These are phyloP conservation scores for Aphidoletes aphidimyza DNA, from an alignment of 2,888 invertebrate genomes.

Conservation along the genomic window DNA sequence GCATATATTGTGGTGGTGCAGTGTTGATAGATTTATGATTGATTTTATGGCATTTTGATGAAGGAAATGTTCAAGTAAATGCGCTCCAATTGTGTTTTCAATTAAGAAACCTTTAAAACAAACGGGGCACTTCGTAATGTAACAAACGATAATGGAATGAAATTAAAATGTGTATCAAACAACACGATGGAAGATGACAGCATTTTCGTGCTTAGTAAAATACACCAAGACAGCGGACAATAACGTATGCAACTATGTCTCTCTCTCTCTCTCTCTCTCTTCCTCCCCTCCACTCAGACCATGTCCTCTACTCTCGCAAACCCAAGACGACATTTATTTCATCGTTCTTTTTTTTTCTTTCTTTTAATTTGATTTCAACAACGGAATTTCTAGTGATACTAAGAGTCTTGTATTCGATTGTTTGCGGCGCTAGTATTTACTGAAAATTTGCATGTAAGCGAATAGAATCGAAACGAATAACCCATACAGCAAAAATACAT, in stretches of 20 bases:
- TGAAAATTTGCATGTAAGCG: background rate
- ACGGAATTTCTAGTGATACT: background rate
- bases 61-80: background rate
- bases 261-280: too few relatives aligned
- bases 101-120: background rate
- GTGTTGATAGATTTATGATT: constrained; percentile 18
- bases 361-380: constrained; percentile 6
- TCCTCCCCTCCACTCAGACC: too few relatives aligned
- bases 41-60: constrained; percentile 49
- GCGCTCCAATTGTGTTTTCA: constrained; percentile 31
- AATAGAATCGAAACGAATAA: background rate
- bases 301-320: too few relatives aligned
- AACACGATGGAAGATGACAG: background rate
- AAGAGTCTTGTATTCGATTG: background rate
- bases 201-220: background rate
- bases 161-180: constrained; percentile 25
- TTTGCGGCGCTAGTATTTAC: background rate
- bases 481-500: constrained; percentile 6
- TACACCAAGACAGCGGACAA: background rate
- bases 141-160: background rate
- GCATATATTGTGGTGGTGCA: background rate
- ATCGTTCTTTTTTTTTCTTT: background rate
- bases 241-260: background rate
- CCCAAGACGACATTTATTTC: background rate
- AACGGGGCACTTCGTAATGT: background rate